These are phyloP conservation scores for Myopa testacea DNA, from an alignment of 2,888 invertebrate species.

Conservation along the genomic window DNA sequence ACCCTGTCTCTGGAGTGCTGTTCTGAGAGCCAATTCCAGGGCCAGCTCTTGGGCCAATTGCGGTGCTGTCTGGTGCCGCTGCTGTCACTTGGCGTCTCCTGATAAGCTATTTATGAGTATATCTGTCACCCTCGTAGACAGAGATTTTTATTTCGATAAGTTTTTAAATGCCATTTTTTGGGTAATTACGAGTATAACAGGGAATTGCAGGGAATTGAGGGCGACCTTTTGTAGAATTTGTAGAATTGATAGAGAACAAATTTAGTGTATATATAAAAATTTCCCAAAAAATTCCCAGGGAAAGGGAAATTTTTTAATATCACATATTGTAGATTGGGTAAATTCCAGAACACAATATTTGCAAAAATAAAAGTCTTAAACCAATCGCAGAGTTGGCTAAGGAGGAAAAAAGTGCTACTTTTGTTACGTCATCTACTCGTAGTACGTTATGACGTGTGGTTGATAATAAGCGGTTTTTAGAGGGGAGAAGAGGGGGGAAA, in stretches of 20 bases:
- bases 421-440: too few relatives aligned
- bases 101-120: slow-evolving; percentile 57
- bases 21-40: not conserved
- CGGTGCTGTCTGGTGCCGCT: not conserved
- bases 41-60: not conserved
- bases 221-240: not conserved
- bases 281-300: not conserved
- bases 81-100: not conserved
- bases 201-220: not conserved
- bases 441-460: too few relatives aligned
- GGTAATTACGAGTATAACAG: not conserved
- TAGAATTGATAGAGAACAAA: not conserved
- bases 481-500: too few relatives aligned
- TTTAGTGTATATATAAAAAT: not conserved
- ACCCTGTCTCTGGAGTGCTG: slow-evolving; percentile 5
- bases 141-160: slow-evolving; percentile 2
- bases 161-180: too few relatives aligned
- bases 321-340: too few relatives aligned
- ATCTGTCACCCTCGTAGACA: slow-evolving; percentile 39
- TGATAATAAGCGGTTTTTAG: too few relatives aligned
- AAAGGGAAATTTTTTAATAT: too few relatives aligned
- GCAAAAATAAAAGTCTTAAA: not conserved
- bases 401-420: too few relatives aligned
- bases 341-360: not conserved
- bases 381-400: too few relatives aligned